A percentile compares a stretch with the other conserved stretches of the same genome.
These are phyloP conservation scores for Halcyon chelicuti DNA, from an alignment of 2,797 vertebrate species.

Conservation along the genomic window DNA sequence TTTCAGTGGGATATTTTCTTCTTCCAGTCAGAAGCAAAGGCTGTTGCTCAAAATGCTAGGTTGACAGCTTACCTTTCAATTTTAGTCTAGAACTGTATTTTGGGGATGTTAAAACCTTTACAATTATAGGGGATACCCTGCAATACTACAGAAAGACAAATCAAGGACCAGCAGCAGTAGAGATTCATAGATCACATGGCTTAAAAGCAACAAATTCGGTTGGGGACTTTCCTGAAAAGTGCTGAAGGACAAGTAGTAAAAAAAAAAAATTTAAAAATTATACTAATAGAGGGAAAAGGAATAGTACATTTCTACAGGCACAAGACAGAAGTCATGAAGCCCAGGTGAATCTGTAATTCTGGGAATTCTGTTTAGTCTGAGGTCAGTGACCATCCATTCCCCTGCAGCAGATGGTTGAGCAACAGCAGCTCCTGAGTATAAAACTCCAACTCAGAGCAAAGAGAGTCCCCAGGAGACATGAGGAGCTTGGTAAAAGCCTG, in stretches of 20 bases:
- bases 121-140: neutral
- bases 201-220: neutral
- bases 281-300: neutral
- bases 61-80: neutral
- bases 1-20: neutral
- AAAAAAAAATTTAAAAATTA: no score
- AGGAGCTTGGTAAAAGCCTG: neutral
- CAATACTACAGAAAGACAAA: neutral
- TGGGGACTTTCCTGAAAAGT: neutral
- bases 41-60: neutral
- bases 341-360: neutral
- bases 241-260: neutral
- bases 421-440: neutral
- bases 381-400: neutral
- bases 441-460: neutral
- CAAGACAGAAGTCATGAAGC: neutral
- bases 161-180: neutral
- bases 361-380: constrained; percentile 5
- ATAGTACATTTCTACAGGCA: neutral
- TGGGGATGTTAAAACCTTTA: neutral
- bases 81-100: neutral
- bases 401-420: neutral
- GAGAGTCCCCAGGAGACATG: neutral
- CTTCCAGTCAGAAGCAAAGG: neutral
- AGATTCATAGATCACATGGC: neutral